Conservation (phyloP, 2,888 invertebrate species). For the Rhorus exstirpatorius region DNA sequence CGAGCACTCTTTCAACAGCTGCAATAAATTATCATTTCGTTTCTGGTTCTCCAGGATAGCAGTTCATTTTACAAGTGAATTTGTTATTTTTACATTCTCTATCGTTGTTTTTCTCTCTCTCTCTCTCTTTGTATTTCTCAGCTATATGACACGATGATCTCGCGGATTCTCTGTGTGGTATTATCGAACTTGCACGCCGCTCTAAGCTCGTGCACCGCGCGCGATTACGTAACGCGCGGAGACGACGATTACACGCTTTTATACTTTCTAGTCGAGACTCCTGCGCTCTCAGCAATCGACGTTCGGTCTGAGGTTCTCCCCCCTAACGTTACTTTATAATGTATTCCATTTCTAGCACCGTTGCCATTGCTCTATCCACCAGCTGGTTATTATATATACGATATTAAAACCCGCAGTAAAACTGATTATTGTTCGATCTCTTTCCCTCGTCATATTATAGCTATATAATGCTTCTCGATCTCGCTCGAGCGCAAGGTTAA, state of each 20-base stretch:
- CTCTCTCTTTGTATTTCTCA: slow-evolving; percentile 46
- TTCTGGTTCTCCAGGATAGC: too few species aligned
- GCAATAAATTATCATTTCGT: slow-evolving; percentile 40
- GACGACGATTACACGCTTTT: slow-evolving; percentile 76
- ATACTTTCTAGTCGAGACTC: slow-evolving; percentile 76
- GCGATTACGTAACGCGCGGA: slow-evolving; percentile 74
- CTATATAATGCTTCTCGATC: slow-evolving; percentile 40
- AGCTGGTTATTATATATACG: slow-evolving; percentile 36
- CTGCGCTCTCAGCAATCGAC: slow-evolving; percentile 40
- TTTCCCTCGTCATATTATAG: slow-evolving; percentile 47
- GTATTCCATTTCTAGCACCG: slow-evolving; percentile 17
- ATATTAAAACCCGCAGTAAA: not conserved
- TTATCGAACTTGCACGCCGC: slow-evolving; percentile 57
- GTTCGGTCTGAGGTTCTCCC: slow-evolving; percentile 6
- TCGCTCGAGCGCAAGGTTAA: slow-evolving; percentile 72
- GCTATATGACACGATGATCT: slow-evolving; percentile 42
- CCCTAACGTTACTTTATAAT: slow-evolving; percentile 2
- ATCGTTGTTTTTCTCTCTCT: slow-evolving; percentile 15
- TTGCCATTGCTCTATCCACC: slow-evolving; percentile 15
- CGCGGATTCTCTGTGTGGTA: slow-evolving; percentile 23
- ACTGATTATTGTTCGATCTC: slow-evolving; percentile 30
- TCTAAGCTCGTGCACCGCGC: slow-evolving; percentile 43
- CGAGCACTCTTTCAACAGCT: too few species aligned
- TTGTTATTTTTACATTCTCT: too few species aligned
- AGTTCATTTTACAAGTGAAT: too few species aligned